Evolutionary conservation across 2,797 vertebrate species (phyloP).

Genomic region (Urosaurus nigricauda): DNA sequence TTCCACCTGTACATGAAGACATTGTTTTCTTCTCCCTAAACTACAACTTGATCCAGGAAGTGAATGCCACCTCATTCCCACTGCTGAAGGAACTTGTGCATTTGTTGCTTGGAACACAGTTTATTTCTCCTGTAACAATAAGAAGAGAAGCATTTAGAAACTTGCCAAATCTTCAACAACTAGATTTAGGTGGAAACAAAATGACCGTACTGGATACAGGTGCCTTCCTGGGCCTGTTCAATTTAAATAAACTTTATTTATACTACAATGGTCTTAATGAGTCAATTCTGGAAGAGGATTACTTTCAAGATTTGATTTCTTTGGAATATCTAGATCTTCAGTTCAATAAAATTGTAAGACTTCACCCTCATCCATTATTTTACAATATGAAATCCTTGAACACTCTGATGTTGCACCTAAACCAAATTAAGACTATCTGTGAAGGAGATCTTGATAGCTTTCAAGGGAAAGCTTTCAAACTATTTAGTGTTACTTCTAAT

Average conservation of each 20-base stretch:
- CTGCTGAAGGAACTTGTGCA: conserved; percentile 73
- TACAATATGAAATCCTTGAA: conserved; percentile 77
- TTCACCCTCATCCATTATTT: conserved; percentile 85
- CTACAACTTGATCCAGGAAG: conserved; percentile 79
- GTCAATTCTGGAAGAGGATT: conserved; percentile 80
- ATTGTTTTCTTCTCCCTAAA: conserved; percentile 78
- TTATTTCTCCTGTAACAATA: conserved; percentile 70
- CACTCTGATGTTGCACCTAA: conserved; percentile 79
- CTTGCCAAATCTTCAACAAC: conserved; percentile 76
- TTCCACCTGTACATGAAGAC: conserved; percentile 81
- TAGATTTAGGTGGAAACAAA: conserved; percentile 79
- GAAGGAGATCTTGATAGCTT: conserved; percentile 85
- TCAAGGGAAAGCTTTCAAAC: conserved; percentile 80
- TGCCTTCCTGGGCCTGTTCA: conserved; percentile 83
- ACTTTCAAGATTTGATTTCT: conserved; percentile 84
- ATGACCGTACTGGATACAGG: conserved; percentile 79
- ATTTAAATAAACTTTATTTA: conserved; percentile 77
- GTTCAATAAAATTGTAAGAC: conserved; percentile 77
- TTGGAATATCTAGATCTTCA: conserved; percentile 82
- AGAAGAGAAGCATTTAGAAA: conserved; percentile 83
- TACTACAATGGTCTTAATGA: conserved; percentile 76
- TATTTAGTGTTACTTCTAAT: conserved; percentile 77
- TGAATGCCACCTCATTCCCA: conserved; percentile 81
- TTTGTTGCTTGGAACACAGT: conserved; percentile 80
- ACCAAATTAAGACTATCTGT: conserved; percentile 81